Conservation (phyloP, 2,113 vertebrate species). For the Melanocharis versteri region DNA sequence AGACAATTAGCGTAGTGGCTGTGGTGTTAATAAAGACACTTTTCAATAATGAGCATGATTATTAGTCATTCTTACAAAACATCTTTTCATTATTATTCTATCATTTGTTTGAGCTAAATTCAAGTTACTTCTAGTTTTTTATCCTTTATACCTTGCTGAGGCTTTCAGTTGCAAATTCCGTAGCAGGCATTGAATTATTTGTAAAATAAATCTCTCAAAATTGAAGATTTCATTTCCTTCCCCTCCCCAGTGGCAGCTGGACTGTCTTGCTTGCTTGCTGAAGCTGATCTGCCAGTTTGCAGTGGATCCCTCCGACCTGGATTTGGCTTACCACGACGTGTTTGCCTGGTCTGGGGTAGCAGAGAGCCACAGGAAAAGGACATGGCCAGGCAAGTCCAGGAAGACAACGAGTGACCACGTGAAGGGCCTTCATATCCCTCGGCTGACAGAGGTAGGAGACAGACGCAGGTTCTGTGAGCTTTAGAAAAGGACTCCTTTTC, state of each 20-base stretch:
- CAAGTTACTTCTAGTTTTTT: background rate
- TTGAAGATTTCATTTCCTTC: background rate
- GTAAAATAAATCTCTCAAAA: background rate
- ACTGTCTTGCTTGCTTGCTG: slow-evolving; percentile 96
- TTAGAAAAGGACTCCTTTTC: background rate
- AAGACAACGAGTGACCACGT: slow-evolving; percentile 90
- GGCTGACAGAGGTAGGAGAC: slow-evolving; percentile 88
- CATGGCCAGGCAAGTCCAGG: slow-evolving; percentile 93
- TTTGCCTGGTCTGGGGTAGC: slow-evolving; percentile 96
- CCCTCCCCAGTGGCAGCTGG: slow-evolving; percentile 88
- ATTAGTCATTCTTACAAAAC: background rate
- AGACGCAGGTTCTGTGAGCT: background rate
- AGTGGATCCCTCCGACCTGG: slow-evolving; percentile 94
- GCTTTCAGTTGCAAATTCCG: background rate
- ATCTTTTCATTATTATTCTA: background rate
- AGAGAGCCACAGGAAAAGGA: slow-evolving; percentile 89
- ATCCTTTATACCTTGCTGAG: background rate
- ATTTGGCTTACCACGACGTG: slow-evolving; percentile 95
- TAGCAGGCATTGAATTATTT: background rate
- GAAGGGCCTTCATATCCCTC: slow-evolving; percentile 94
- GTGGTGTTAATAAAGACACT: background rate
- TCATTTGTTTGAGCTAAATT: background rate
- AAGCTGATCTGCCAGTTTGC: slow-evolving; percentile 99
- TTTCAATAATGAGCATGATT: background rate
- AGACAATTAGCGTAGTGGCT: background rate